phyloP scores from a whole-genome alignment of 92 coral and sea anemone species.

The Pocillopora grandis region DNA sequence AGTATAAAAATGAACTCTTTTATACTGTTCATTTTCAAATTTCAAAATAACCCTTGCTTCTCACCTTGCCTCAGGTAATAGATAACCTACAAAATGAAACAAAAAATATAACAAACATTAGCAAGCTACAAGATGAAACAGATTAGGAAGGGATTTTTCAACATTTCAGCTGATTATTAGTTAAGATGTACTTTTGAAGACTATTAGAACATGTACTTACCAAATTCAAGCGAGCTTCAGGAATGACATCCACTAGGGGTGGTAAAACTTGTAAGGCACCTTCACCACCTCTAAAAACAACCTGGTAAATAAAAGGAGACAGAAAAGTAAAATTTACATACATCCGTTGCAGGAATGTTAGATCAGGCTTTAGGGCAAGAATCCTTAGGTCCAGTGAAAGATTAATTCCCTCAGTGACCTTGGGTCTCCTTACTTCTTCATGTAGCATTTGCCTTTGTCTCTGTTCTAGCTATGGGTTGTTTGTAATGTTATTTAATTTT shows the following conservation, averaged over 20 bases:
- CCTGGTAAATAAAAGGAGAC: slow-evolving; percentile 40
- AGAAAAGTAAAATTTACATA: not conserved
- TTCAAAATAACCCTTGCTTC: not conserved
- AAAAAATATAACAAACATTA: not conserved
- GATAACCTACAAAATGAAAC: slow-evolving; percentile 70
- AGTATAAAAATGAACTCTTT: too few species aligned
- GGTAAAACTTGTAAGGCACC: slow-evolving; percentile 98
- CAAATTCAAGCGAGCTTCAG: slow-evolving; percentile 97
- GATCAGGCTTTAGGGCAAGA: too few species aligned
- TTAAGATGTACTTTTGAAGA: not conserved
- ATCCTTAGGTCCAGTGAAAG: too few species aligned
- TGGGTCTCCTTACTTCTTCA: too few species aligned
- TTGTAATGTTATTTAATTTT: too few species aligned
- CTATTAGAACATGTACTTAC: slow-evolving; percentile 43
- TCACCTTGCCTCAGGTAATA: slow-evolving; percentile 95
- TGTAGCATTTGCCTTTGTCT: too few species aligned
- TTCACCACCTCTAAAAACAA: slow-evolving; percentile 97
- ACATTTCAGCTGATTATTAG: not conserved
- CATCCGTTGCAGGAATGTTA: too few species aligned
- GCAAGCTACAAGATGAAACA: not conserved
- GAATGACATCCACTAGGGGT: slow-evolving; percentile 96
- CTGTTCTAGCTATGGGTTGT: too few species aligned
- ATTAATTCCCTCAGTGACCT: too few species aligned
- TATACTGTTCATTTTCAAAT: not conserved
- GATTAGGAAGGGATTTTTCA: not conserved